phyloP scores from a whole-genome alignment of 2,888 invertebrate species.

The Chydorus sphaericus region DNA sequence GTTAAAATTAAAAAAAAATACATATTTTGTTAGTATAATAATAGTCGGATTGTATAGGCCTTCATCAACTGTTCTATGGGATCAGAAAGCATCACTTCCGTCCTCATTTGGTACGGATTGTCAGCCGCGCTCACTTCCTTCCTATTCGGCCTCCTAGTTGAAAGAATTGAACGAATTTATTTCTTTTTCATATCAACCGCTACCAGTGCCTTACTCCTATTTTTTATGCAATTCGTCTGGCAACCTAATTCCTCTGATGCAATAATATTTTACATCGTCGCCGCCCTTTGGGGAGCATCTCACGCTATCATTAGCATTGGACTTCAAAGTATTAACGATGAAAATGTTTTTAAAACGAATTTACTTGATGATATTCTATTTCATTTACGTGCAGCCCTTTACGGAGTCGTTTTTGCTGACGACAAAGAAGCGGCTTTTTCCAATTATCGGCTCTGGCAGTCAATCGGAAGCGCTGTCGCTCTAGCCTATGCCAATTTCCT shows the following conservation, averaged over 20 bases:
- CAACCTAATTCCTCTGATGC: too few relatives aligned
- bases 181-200: too few relatives aligned
- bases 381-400: too few relatives aligned
- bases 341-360: too few relatives aligned
- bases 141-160: too few relatives aligned
- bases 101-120: slow-evolving; percentile 93
- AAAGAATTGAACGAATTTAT: too few relatives aligned
- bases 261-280: slow-evolving; percentile 70
- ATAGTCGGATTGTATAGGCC: slow-evolving; percentile 40
- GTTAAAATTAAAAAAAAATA: too few relatives aligned
- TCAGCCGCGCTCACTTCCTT: too few relatives aligned
- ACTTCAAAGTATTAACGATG: slow-evolving; percentile 57
- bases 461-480: slow-evolving; percentile 72
- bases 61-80: slow-evolving; percentile 80
- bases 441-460: slow-evolving; percentile 95
- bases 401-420: slow-evolving; percentile 69
- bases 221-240: too few relatives aligned
- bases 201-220: too few relatives aligned
- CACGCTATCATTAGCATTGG: slow-evolving; percentile 94
- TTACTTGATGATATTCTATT: too few relatives aligned
- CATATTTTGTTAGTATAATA: neutral
- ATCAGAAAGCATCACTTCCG: slow-evolving; percentile 84
- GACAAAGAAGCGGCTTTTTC: slow-evolving; percentile 76
- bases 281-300: slow-evolving; percentile 85
- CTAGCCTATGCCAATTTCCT: slow-evolving; percentile 64